Conservation (phyloP, 2,113 vertebrate genomes). For the Spea multiplicata region DNA sequence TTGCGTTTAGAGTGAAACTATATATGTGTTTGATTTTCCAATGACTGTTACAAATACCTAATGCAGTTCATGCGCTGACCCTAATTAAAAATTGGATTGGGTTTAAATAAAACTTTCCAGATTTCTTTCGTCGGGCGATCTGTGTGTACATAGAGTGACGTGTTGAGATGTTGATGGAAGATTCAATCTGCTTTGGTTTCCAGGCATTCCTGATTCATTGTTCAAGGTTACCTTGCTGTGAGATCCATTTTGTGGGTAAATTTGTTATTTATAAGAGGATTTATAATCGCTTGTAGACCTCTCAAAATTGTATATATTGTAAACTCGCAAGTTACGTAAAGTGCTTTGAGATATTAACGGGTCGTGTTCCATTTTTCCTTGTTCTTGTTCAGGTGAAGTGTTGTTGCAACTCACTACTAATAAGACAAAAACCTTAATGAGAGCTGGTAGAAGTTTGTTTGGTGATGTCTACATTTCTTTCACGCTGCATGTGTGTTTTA, state of each 20-base stretch:
- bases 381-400: too few species aligned
- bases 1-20: constrained; percentile 6
- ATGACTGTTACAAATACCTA: background rate
- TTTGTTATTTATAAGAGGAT: background rate
- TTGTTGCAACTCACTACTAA: too few species aligned
- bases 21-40: constrained; percentile 2
- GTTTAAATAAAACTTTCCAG: constrained; percentile 10
- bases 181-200: background rate
- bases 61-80: background rate
- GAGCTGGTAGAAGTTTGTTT: constrained; percentile 30
- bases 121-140: background rate
- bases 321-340: too few species aligned
- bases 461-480: constrained; percentile 7
- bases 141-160: background rate
- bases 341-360: too few species aligned
- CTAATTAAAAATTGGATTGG: background rate
- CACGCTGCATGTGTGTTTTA: constrained; percentile 29
- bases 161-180: background rate
- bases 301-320: background rate
- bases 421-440: background rate
- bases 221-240: constrained; percentile 33
- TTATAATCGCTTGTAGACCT: background rate
- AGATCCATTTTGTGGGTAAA: background rate
- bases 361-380: too few species aligned
- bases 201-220: background rate